These are phyloP conservation scores for Gobionotothen gibberifrons DNA, from an alignment of 2,797 vertebrate species.

Conservation along the genomic window DNA sequence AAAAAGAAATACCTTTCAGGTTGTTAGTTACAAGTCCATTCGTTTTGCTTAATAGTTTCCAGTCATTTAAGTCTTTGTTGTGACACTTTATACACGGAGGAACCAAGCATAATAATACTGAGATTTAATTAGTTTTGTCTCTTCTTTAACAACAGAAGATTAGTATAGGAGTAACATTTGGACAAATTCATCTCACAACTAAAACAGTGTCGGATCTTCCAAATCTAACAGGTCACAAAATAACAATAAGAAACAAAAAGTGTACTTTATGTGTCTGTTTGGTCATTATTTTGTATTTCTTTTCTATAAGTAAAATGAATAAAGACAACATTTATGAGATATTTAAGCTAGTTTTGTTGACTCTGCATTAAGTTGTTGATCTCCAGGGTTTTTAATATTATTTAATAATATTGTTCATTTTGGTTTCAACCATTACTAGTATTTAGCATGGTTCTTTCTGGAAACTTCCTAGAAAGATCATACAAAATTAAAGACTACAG, in stretches of 20 bases:
- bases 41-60: slow-evolving; percentile 1
- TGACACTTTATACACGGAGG: background rate
- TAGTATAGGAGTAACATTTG: background rate
- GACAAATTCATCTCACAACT: background rate
- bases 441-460: no score
- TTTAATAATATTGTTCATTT: no score
- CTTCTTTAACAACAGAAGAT: background rate
- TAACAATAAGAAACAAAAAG: background rate
- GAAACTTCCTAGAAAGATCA: no score
- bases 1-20: background rate
- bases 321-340: background rate
- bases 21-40: background rate
- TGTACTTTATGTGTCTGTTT: background rate
- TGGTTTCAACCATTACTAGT: no score
- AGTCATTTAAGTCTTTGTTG: slow-evolving; percentile 5
- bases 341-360: background rate
- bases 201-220: background rate
- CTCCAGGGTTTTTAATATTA: no score
- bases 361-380: background rate
- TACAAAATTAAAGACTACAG: no score
- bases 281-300: background rate
- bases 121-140: background rate
- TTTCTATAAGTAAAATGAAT: background rate
- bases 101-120: background rate
- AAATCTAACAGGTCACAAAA: no score